Evolutionary conservation across 2,888 invertebrate genomes (phyloP).

Genomic region (Craniophora ligustri): DNA sequence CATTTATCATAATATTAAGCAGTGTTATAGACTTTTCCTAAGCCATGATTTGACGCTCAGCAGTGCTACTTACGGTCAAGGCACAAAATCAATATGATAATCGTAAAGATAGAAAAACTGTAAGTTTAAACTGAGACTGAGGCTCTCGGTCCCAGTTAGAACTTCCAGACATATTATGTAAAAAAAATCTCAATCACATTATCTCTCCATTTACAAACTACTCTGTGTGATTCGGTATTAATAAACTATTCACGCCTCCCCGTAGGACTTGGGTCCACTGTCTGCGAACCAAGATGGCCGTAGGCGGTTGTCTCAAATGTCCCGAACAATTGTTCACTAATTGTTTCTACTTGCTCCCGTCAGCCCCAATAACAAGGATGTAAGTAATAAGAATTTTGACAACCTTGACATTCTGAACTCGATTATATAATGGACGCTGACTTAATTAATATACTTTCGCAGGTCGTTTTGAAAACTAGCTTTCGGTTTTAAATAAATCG

Average conservation of each 20-base stretch:
- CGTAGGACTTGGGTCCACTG: slow-evolving; percentile 45
- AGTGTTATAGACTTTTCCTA: no score
- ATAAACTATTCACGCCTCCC: slow-evolving; percentile 48
- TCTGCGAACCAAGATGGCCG: slow-evolving; percentile 57
- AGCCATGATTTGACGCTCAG: no score
- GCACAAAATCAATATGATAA: no score
- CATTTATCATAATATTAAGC: no score
- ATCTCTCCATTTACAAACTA: slow-evolving; percentile 5
- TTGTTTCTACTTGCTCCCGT: slow-evolving; percentile 53
- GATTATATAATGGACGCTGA: slow-evolving; percentile 38
- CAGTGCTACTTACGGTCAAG: no score
- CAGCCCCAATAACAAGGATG: slow-evolving; percentile 47
- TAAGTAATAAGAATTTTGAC: slow-evolving; percentile 42
- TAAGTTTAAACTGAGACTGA: no score
- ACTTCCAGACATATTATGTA: no score
- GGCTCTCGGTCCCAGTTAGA: no score
- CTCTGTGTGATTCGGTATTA: slow-evolving; percentile 21
- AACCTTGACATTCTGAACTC: slow-evolving; percentile 54
- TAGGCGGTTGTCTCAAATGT: slow-evolving; percentile 62
- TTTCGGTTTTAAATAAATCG: slow-evolving; percentile 28
- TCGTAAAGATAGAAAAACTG: no score
- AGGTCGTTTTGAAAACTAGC: slow-evolving; percentile 35
- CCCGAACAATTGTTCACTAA: slow-evolving; percentile 64
- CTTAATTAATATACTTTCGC: slow-evolving; percentile 50
- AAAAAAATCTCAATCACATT: no score